Base-by-base conservation (phyloP, 2,888 invertebrate species). In the Cheilosia urbana region DNA sequence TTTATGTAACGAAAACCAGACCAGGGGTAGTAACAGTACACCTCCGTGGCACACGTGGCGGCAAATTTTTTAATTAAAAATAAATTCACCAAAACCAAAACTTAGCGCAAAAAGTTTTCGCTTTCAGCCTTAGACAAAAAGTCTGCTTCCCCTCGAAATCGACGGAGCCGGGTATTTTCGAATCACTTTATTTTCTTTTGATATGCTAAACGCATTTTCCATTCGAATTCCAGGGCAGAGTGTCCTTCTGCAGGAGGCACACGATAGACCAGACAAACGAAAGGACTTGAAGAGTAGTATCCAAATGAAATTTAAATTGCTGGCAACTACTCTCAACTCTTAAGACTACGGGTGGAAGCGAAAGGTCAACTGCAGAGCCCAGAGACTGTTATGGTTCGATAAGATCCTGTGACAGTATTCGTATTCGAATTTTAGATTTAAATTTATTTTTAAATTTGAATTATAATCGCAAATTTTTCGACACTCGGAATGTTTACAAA, bases 1-100 rank as follows among this genome's bases (percentile, higher is more conserved):
- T 84, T 84, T 84, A 79, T 71, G 75, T 79, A 79, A 75, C 69
- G 69, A 79, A 79, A 83, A 58, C 63, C 79, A 68, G 60, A 53
- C 60, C 37, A 55, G 76, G 75, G 49, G 79, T 42, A 42, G 49
- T 30, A 27, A 51, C 11, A 15, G 34, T 17, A 27, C 47, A 40
- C 47, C 45, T 53, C 53, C 19, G 17, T 62, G 24, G 65, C 71
- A 72, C 60, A 79, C 69, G 58, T 57, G 73, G 68, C 58, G 69
- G 83, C 71, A 79, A 45, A 75, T 79, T 84, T 73, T 84, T 84
- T 84, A 84, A 84, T 84, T 84, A 79, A 84, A 84, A 79, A 84
- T 84, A 79, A 84, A 84, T 84, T 84, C 73, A 73, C 45, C 73
- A 68, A 62, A 78, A 78, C 60, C 62, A 79, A 78, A 71, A 72